A percentile compares a stretch with the other conserved stretches of the same genome.
Conservation (phyloP, 2,113 vertebrate genomes). For the Pogonocichla stellata region DNA sequence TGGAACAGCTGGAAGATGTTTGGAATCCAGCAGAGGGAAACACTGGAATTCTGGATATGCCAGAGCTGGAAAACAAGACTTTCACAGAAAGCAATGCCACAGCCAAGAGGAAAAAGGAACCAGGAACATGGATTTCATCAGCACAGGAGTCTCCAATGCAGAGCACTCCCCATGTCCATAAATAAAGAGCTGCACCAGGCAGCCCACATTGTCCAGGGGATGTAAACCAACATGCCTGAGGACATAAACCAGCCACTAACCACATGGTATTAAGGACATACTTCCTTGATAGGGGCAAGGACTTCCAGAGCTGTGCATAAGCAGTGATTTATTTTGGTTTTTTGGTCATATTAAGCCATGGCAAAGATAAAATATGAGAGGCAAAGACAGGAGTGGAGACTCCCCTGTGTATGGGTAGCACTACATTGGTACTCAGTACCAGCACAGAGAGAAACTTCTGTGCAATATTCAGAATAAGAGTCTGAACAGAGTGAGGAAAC, state of each 20-base stretch:
- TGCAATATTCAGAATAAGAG: not conserved
- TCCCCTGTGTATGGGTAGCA: fast-evolving
- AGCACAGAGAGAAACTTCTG: not conserved
- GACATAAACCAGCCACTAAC: not conserved
- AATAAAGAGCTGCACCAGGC: not conserved
- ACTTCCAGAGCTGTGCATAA: not conserved
- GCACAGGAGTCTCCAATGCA: not conserved
- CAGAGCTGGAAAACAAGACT: not conserved
- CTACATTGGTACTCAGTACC: not conserved
- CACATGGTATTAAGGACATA: not conserved
- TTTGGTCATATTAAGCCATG: not conserved
- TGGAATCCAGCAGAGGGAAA: not conserved
- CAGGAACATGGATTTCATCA: not conserved
- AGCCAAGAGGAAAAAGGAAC: not conserved
- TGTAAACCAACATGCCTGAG: not conserved
- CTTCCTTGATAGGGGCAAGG: not conserved
- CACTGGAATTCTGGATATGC: fast-evolving
- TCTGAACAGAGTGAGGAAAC: not conserved
- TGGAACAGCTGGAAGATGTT: not conserved
- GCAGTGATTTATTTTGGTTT: not conserved
- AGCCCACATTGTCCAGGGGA: not conserved
- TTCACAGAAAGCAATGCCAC: not conserved
- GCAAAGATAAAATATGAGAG: not conserved
- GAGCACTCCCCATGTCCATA: not conserved
- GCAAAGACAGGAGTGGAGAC: not conserved